Conservation (phyloP, 2,113 vertebrate genomes). For the Grammatotria lemairii region DNA sequence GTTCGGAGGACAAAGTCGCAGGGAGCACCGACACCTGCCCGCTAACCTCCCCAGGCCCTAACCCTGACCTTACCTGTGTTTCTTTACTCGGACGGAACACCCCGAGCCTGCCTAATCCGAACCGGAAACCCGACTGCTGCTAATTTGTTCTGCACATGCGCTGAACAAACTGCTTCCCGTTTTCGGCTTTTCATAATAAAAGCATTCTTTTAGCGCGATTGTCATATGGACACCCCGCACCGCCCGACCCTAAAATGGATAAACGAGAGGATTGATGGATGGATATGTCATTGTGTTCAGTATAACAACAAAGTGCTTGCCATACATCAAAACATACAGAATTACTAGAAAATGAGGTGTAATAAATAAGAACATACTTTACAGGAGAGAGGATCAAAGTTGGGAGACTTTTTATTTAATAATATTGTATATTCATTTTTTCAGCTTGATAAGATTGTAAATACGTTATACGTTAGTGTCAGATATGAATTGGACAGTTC, state of each 20-base stretch:
- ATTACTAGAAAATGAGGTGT: not conserved
- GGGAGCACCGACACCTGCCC: not conserved
- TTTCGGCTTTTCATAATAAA: not conserved
- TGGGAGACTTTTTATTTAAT: not conserved
- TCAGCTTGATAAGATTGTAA: not conserved
- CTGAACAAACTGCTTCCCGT: not conserved
- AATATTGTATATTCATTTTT: not conserved
- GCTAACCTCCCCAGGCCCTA: not conserved
- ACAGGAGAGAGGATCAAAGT: not conserved
- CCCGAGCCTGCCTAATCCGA: not conserved
- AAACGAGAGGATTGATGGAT: not conserved
- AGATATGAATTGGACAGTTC: not conserved
- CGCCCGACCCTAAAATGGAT: accelerated
- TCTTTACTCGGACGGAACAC: not conserved
- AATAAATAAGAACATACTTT: not conserved
- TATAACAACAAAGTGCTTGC: not conserved
- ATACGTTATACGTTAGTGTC: not conserved
- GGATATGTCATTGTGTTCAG: not conserved
- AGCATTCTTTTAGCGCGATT: not conserved
- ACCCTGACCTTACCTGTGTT: not conserved
- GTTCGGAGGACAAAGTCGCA: not conserved
- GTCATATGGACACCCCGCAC: not conserved
- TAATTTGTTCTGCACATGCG: not conserved
- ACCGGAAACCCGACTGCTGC: not conserved
- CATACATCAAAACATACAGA: accelerated